phyloP scores from a whole-genome alignment of 2,797 vertebrate species.

The Brotula barbata region DNA sequence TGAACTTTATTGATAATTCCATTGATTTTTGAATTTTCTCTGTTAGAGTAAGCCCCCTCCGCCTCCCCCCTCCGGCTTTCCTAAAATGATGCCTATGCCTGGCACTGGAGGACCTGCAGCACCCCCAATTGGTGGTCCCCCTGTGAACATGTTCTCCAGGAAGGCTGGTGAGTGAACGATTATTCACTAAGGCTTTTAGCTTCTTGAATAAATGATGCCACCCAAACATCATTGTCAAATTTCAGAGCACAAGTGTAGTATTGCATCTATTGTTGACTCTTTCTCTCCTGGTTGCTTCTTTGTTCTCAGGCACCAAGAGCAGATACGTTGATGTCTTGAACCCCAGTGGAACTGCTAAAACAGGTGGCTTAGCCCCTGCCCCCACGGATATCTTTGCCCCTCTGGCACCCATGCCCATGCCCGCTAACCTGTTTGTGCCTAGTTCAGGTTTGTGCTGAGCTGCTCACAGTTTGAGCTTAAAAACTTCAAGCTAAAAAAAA shows the following conservation, averaged over 20 bases:
- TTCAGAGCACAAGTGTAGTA: too few relatives aligned
- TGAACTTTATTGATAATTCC: neutral
- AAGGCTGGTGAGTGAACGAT: conserved; percentile 85
- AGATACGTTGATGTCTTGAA: conserved; percentile 95
- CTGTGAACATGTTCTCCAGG: conserved; percentile 93
- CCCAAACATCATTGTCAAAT: too few relatives aligned
- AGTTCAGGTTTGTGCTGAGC: conserved; percentile 76
- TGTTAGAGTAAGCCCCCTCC: conserved; percentile 87
- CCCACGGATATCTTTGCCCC: conserved; percentile 89
- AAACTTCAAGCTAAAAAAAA: too few relatives aligned
- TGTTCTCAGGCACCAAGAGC: conserved; percentile 78
- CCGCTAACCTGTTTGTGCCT: conserved; percentile 84
- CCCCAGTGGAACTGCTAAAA: conserved; percentile 77
- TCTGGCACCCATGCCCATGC: conserved; percentile 91
- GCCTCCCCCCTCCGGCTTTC: conserved; percentile 87
- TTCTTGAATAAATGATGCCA: too few relatives aligned
- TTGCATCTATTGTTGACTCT: neutral
- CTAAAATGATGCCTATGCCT: conserved; percentile 76
- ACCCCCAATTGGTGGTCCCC: conserved; percentile 71
- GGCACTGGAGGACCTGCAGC: conserved; percentile 66
- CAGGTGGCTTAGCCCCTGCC: conserved; percentile 75
- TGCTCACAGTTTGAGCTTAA: too few relatives aligned
- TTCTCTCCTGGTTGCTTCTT: conserved; percentile 7
- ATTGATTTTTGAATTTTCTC: conserved; percentile 8
- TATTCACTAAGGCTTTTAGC: neutral